Conservation (phyloP, 1,140 invertebrate species). For the Oreohelix idahoensis region DNA sequence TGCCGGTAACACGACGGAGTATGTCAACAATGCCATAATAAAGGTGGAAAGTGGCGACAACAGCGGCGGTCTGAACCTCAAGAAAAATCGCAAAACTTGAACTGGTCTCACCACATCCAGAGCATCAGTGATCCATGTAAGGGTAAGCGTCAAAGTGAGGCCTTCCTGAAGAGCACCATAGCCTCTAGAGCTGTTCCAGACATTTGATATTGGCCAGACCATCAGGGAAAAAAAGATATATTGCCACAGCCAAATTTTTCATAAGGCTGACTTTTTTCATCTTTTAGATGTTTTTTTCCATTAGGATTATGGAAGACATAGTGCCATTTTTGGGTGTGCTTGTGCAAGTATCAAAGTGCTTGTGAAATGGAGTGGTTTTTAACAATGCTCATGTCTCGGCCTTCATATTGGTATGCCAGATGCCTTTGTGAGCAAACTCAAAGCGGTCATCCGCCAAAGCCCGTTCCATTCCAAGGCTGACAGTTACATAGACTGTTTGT, state of each 20-base stretch:
- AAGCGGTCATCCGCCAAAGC: not conserved
- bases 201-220: not conserved
- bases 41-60: constrained; percentile 74
- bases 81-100: constrained; percentile 32
- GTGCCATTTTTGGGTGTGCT: not conserved
- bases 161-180: not conserved
- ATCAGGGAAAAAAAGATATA: not conserved
- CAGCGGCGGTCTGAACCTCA: constrained; percentile 58
- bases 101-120: not conserved
- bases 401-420: not conserved
- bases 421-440: not conserved
- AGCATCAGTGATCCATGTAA: not conserved
- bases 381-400: not conserved
- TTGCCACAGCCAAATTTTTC: not conserved
- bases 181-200: not conserved
- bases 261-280: not conserved
- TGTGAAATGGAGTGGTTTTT: not conserved
- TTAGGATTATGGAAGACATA: not conserved
- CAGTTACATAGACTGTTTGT: not conserved
- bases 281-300: not conserved
- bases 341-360: not conserved
- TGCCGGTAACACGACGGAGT: constrained; percentile 87
- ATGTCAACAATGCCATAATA: constrained; percentile 87
- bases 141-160: not conserved
- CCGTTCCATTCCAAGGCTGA: constrained; percentile 16